Percentiles rank a stretch among this genome's conserved stretches.
Evolutionary conservation across 2,797 vertebrate species (phyloP).

Genomic region (Artibeus jamaicensis): DNA sequence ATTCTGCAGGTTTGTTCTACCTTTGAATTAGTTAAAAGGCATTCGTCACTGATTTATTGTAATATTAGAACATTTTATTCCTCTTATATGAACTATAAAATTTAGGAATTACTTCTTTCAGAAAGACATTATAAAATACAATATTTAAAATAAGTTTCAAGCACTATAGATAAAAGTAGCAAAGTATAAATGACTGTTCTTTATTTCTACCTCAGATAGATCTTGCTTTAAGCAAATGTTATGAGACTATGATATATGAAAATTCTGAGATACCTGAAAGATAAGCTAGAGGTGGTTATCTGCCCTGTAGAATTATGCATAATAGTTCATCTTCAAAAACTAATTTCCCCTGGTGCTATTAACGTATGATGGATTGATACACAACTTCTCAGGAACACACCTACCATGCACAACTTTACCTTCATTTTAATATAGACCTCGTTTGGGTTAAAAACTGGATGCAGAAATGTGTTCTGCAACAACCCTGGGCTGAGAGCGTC

Average conservation of each 20-base stretch:
- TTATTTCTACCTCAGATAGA: conserved; percentile 16
- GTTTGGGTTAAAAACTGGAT: neutral
- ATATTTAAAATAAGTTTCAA: conserved; percentile 1
- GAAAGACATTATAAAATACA: conserved; percentile 51
- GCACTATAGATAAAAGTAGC: neutral
- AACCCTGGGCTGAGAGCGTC: neutral
- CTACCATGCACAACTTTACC: neutral
- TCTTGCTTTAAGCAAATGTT: conserved; percentile 45
- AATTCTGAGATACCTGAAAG: conserved; percentile 19
- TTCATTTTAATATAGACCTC: conserved; percentile 28
- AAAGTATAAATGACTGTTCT: conserved; percentile 21
- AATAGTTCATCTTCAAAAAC: conserved; percentile 41
- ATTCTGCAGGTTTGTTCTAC: neutral
- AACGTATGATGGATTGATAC: conserved; percentile 35
- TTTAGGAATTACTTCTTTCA: conserved; percentile 49
- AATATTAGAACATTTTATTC: conserved; percentile 30
- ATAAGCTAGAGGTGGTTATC: conserved; percentile 39
- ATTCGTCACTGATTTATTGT: conserved; percentile 52
- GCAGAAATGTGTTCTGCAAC: neutral
- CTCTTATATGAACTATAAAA: conserved; percentile 27
- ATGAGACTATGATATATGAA: neutral
- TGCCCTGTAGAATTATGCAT: conserved; percentile 55
- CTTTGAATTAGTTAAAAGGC: conserved; percentile 27
- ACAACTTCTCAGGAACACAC: neutral
- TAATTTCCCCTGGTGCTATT: conserved; percentile 47